These are phyloP conservation scores for Drosophila merina DNA, from an alignment of 2,888 invertebrate genomes.

Conservation along the genomic window DNA sequence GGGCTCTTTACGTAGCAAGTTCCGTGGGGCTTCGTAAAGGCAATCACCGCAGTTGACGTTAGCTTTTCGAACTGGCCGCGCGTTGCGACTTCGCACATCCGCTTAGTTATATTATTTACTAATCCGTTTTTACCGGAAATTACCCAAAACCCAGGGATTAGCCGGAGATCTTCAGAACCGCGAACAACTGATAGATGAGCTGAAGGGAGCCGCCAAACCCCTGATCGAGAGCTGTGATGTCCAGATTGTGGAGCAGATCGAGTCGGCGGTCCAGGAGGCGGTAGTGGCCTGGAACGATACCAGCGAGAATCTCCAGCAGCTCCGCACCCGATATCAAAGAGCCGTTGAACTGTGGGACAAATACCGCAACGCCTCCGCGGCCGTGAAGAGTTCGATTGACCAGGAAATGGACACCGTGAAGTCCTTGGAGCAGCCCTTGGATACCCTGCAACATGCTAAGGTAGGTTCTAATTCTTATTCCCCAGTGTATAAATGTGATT, in stretches of 20 bases:
- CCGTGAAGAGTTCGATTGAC: conserved; percentile 90
- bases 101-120: conserved; percentile 10
- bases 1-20: conserved; percentile 32
- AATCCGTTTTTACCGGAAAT: conserved; percentile 12
- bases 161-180: conserved; percentile 90
- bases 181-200: conserved; percentile 89
- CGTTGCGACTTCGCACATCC: conserved; percentile 35
- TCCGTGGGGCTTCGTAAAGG: background rate
- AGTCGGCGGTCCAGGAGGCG: conserved; percentile 91
- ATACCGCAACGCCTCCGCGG: conserved; percentile 91
- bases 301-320: conserved; percentile 89
- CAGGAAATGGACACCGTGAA: conserved; percentile 90
- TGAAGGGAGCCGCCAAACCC: conserved; percentile 89
- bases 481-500: conserved; percentile 32
- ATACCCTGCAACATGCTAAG: conserved; percentile 89
- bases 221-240: conserved; percentile 89
- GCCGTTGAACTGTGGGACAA: conserved; percentile 92
- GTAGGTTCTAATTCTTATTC: conserved; percentile 84
- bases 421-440: conserved; percentile 87
- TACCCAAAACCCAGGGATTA: conserved; percentile 86
- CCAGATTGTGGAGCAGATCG: conserved; percentile 89
- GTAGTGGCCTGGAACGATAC: conserved; percentile 92
- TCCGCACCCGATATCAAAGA: conserved; percentile 91
- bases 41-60: conserved; percentile 56
- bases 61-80: conserved; percentile 62